phyloP scores from a whole-genome alignment of 2,797 vertebrate genomes.

The Arctocebus calabarensis region DNA sequence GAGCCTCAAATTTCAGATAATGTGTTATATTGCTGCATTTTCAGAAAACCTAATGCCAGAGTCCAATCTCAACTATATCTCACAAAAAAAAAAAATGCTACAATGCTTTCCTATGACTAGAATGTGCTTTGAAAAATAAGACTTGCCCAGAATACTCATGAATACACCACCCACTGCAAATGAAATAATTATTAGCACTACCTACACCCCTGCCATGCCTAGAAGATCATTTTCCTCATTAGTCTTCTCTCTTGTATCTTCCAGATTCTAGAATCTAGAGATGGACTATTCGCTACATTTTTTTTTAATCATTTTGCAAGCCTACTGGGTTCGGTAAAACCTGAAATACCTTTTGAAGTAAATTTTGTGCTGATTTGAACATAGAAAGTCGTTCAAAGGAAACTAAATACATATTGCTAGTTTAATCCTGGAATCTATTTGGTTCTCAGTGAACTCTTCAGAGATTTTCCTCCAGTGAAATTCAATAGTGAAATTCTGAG shows the following conservation, averaged over 20 bases:
- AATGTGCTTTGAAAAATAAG: constrained; percentile 47
- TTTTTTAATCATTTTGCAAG: constrained; percentile 41
- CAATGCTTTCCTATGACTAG: constrained; percentile 16
- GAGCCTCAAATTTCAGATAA: neutral
- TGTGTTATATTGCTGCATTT: neutral
- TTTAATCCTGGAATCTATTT: neutral
- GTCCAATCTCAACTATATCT: constrained; percentile 53
- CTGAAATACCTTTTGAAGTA: constrained; percentile 21
- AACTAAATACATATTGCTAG: constrained; percentile 7
- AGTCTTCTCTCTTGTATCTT: neutral
- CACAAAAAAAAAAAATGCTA: constrained; percentile 39
- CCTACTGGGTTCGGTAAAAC: neutral
- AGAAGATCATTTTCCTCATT: neutral
- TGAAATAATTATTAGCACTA: neutral
- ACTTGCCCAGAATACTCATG: neutral
- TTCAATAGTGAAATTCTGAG: neutral
- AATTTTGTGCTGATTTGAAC: neutral
- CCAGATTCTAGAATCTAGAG: neutral
- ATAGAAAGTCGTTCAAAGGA: constrained; percentile 14
- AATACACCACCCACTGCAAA: neutral
- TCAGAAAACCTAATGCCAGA: constrained; percentile 26
- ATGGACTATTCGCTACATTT: neutral
- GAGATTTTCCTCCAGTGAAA: neutral
- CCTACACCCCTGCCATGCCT: neutral
- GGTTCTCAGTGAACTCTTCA: neutral